Base-by-base conservation (phyloP, 2,888 invertebrate species). In the Sabellastarte sp. region DNA sequence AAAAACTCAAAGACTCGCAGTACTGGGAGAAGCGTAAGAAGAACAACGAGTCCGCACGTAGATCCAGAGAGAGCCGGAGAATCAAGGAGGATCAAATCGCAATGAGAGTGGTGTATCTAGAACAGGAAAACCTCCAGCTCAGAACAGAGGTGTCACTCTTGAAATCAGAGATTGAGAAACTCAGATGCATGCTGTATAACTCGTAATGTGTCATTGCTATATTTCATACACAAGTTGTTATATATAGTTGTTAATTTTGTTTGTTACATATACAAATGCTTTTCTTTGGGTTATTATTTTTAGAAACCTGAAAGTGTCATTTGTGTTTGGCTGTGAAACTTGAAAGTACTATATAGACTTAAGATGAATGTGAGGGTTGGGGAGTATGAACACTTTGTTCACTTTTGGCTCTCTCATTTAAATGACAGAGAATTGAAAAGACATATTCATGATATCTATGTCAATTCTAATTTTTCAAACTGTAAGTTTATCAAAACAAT, bases 1-100 rank as follows among this genome's bases (percentile, higher is more conserved):
- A 75, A 2, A 68, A 73, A 4, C 69, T 73, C 60, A 83, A 84
- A 66, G 84, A 84, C 71, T 74, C 73, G 32, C 57, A 63, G 20
- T 85, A 85, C 64, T 80, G 80, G 79, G 84, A 84, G 59, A 80
- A 84, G 58, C 74, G 85, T n/a, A 76, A 79, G 64, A 82, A 84
- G 70, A 85, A 85, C 73, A 85, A 85, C 67, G 83, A 84, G 62
- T 83, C 84, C 4, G 85, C 85, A 3, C 80, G 82, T 63, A 72
- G 83, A 57, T 84, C 84, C 1, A 74, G 85, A 15, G 85, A 85
- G 59, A 72, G 78, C 1, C 69, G 84, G 3, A 73, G 83, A 29
- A 74, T 75, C 73, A 83, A 84, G 64, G 85, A 85, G 69, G 82
- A 83, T 55, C 78, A 79, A 65, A 80, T 81, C 24, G 78, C 80